Evolutionary conservation across 2,888 invertebrate species (phyloP).

Genomic region (Cephus runcator): DNA sequence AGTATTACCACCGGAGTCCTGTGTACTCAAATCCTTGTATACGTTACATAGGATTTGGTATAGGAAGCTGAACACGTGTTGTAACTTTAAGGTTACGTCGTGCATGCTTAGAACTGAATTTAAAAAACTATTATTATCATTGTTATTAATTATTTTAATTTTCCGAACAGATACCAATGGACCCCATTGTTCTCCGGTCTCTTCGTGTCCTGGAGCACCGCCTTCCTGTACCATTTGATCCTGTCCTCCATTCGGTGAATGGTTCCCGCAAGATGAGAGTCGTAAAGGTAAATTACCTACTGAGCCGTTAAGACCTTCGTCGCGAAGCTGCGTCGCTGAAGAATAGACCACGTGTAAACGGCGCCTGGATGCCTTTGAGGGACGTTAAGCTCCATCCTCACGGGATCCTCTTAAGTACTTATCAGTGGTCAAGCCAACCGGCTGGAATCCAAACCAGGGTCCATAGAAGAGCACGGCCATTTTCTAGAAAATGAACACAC

Average conservation of each 20-base stretch:
- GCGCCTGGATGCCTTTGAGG: not conserved
- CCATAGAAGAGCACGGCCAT: not conserved
- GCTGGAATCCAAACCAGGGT: not conserved
- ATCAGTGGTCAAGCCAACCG: not conserved
- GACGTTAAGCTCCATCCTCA: not conserved
- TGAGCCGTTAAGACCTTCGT: conserved; percentile 28
- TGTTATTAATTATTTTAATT: not conserved
- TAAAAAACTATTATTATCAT: not conserved
- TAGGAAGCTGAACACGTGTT: not conserved
- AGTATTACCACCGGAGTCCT: not conserved
- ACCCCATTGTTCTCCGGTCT: not conserved
- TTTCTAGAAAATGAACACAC: not conserved
- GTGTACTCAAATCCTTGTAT: not conserved
- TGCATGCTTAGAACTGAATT: not conserved
- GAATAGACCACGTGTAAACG: not conserved
- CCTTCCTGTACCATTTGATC: conserved; percentile 21
- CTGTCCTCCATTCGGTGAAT: conserved; percentile 17
- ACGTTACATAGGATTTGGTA: not conserved
- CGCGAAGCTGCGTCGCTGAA: not conserved
- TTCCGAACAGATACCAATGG: not conserved
- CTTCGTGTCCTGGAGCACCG: conserved; percentile 4
- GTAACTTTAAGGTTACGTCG: not conserved
- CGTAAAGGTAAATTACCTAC: conserved; percentile 29
- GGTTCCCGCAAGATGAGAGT: conserved; percentile 24
- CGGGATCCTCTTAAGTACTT: not conserved